Evolutionary conservation across 2,888 invertebrate genomes (phyloP).

Genomic region (Perdita meconis): DNA sequence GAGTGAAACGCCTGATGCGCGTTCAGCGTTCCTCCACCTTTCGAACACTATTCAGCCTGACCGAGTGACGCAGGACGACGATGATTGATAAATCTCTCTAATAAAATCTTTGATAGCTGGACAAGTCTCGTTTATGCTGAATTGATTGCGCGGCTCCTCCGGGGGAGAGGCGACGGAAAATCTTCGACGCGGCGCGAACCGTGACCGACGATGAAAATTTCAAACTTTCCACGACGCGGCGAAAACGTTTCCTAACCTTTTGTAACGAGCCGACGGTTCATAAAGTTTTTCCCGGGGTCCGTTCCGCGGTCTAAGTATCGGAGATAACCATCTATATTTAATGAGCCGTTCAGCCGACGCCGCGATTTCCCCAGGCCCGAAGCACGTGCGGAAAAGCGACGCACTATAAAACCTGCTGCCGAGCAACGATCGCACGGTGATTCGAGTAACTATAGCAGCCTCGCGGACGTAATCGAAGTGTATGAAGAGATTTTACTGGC

Average conservation of each 20-base stretch:
- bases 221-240: conserved; percentile 31
- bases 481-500: conserved; percentile 38
- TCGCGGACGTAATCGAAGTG: conserved; percentile 50
- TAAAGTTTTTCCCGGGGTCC: conserved; percentile 38
- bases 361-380: conserved; percentile 33
- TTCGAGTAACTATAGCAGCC: conserved; percentile 51
- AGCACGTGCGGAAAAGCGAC: conserved; percentile 52
- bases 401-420: conserved; percentile 37
- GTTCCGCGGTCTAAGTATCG: conserved; percentile 18
- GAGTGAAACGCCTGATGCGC: too few species aligned
- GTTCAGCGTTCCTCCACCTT: too few species aligned
- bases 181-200: conserved; percentile 3
- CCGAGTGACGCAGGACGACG: neutral
- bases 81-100: conserved; percentile 34
- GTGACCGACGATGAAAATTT: conserved; percentile 25
- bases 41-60: neutral
- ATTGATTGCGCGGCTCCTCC: conserved; percentile 8
- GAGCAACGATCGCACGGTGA: conserved; percentile 17
- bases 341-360: conserved; percentile 37
- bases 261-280: conserved; percentile 36
- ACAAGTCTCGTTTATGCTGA: conserved; percentile 6
- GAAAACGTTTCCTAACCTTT: conserved; percentile 34
- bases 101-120: conserved; percentile 1
- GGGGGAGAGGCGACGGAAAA: neutral
- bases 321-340: conserved; percentile 53